Conservation (phyloP, 2,113 vertebrate species). For the Gila orcuttii region DNA sequence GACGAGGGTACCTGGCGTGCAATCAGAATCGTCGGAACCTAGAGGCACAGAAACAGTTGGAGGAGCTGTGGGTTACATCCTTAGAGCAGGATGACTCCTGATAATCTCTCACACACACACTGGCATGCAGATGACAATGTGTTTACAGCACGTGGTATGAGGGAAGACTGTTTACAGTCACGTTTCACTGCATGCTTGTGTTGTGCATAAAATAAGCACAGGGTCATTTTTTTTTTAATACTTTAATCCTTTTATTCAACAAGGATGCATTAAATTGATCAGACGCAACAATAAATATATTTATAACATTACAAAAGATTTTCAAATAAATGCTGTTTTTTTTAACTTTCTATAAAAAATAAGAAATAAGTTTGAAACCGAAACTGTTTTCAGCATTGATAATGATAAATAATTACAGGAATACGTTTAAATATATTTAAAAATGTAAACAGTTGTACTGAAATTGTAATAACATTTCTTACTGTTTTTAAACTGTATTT, state of each 20-base stretch:
- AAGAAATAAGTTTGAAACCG: no score
- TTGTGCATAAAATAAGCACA: background rate
- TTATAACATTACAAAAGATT: background rate
- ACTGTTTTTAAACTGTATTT: no score
- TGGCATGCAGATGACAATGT: background rate
- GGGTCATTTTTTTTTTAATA: background rate
- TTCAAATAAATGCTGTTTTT: background rate
- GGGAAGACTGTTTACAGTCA: background rate
- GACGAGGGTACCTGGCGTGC: conserved; percentile 93
- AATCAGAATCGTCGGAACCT: conserved; percentile 98
- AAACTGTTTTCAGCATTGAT: no score
- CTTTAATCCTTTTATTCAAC: background rate
- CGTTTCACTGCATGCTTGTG: background rate
- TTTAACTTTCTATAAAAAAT: background rate
- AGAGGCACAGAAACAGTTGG: conserved; percentile 83
- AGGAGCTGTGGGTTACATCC: conserved; percentile 71
- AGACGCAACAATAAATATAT: background rate
- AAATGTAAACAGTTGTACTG: no score
- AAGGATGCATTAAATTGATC: background rate
- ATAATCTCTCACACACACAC: conserved; percentile 34
- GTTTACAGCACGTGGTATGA: background rate
- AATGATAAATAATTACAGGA: no score
- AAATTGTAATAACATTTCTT: no score
- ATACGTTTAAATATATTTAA: no score
- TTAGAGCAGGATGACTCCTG: conserved; percentile 41